phyloP scores from a whole-genome alignment of 2,797 vertebrate species.

The Falco novaeseelandiae region DNA sequence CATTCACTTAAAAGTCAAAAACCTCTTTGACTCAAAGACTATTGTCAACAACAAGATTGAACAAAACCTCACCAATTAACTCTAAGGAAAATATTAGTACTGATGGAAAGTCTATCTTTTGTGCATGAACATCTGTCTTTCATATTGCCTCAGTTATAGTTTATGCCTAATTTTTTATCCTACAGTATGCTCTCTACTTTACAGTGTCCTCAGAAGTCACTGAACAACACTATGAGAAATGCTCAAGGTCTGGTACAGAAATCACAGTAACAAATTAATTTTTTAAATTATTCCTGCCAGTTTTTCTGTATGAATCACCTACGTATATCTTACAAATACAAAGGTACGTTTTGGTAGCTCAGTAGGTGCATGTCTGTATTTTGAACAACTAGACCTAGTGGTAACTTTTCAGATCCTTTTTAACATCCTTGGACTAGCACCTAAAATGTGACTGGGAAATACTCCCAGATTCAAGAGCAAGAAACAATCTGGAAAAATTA shows the following conservation, averaged over 20 bases:
- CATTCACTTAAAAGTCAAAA: not conserved
- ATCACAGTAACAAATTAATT: not conserved
- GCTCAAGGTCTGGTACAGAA: not conserved
- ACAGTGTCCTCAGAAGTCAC: not conserved
- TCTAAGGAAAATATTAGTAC: not conserved
- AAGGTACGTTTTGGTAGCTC: not conserved
- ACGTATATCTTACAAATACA: not conserved
- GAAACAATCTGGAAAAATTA: not conserved
- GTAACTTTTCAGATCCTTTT: not conserved
- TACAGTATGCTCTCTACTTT: not conserved
- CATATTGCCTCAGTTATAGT: not conserved
- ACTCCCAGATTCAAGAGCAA: not conserved
- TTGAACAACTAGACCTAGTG: not conserved
- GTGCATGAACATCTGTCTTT: not conserved
- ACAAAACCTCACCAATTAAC: not conserved
- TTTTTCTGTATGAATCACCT: not conserved
- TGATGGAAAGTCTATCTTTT: not conserved
- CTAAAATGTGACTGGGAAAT: not conserved
- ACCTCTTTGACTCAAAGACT: not conserved
- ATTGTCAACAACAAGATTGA: not conserved
- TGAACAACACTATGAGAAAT: not conserved
- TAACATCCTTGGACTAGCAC: not conserved
- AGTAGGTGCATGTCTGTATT: not conserved
- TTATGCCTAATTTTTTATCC: not conserved
- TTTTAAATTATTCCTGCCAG: not conserved